Evolutionary conservation across 2,888 invertebrate genomes (phyloP).

Genomic region (Leptopterna dolabrata): DNA sequence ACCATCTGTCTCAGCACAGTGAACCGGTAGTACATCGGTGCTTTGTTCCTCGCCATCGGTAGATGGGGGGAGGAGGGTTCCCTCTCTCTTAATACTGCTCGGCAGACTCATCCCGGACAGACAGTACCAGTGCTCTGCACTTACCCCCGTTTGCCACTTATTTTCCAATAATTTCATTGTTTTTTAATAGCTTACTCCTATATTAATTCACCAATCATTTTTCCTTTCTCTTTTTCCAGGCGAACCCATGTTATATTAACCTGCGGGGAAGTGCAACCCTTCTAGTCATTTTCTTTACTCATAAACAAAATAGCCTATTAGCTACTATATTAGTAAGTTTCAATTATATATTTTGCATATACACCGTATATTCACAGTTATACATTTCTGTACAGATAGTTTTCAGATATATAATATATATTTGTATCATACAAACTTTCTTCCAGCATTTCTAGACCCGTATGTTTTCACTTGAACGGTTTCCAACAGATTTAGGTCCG

Average conservation of each 20-base stretch:
- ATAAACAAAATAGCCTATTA: constrained; percentile 55
- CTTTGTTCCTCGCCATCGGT: no score
- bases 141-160: no score
- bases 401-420: constrained; percentile 46
- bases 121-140: no score
- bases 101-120: no score
- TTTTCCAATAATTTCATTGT: no score
- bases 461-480: neutral
- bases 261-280: constrained; percentile 50
- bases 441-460: constrained; percentile 33
- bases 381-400: constrained; percentile 57
- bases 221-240: constrained; percentile 51
- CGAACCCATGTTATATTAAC: constrained; percentile 30
- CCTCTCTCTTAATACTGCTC: no score
- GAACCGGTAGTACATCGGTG: no score
- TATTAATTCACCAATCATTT: neutral
- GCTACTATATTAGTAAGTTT: constrained; percentile 55
- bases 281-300: constrained; percentile 59
- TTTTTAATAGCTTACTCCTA: no score
- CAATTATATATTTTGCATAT: constrained; percentile 58
- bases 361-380: constrained; percentile 50
- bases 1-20: no score
- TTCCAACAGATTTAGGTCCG: neutral
- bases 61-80: no score
- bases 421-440: constrained; percentile 34